Evolutionary conservation across 2,113 vertebrate species (phyloP), one percentile per base, ranked within the genome.

Genomic region (Oncorhynchus clarkii): DNA sequence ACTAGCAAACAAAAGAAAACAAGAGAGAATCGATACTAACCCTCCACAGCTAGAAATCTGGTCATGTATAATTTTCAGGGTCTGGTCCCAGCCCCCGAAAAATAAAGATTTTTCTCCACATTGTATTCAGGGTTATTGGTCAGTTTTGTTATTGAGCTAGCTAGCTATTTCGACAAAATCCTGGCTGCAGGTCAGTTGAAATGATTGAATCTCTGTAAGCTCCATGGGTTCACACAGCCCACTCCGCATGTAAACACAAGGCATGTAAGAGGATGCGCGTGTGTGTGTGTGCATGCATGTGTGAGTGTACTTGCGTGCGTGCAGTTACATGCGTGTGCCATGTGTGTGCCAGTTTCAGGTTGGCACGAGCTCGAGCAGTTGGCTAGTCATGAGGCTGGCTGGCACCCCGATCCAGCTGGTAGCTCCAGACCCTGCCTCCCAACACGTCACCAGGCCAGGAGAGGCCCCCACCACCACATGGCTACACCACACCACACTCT

Each of bases 31-130:
- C 90, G 86, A 92, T 92, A 90, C 78, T 69, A 88, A 83, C 84
- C 76, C 87, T 7, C 54, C 20, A 14, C 59, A 22, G n/a, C 59
- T 22, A 62, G 59, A 62, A 24, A 22, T 16, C 20, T 89, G 88
- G 86, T 89, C 89, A 89, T 91, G 86, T 92, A 91, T 91, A 91
- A 92, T 92, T 91, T 89, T 88, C 88, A 88, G 84, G 86, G 79
- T 87, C 82, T 84, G 85, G 86, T 88, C 86, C 88, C 88, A 88
- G 86, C 89, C 90, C 85, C 90, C 78, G 88, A 89, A 82, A 88
- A 88, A 89, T 89, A 89, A 86, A 89, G 83, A 88, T 90, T 85
- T 88, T 24, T 70, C 60, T 80, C 78, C 72, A 70, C 18, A 39
- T 86, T 90, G 80, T 77, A 88, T 88, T 90, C 82, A 85, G 89